Evolutionary conservation across 2,797 vertebrate species (phyloP).

Genomic region (Heliangelus exortis): DNA sequence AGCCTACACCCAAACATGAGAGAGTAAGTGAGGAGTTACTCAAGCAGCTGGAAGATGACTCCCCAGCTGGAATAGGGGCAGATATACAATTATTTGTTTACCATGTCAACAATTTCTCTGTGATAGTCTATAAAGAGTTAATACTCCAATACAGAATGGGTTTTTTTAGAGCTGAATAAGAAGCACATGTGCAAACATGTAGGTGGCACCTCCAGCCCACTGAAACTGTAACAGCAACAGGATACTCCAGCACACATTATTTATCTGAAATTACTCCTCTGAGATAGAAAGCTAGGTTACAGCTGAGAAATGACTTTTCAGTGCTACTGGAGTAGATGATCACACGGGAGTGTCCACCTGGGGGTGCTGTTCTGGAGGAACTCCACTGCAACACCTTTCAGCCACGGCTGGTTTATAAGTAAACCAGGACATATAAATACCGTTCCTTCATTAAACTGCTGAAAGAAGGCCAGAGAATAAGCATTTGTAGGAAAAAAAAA

Average conservation of each 20-base stretch:
- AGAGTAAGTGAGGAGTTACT: neutral
- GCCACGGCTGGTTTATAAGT: rapidly evolving
- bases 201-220: neutral
- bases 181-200: neutral
- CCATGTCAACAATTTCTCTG: neutral
- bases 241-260: neutral
- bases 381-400: neutral
- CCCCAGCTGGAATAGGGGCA: neutral
- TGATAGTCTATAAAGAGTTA: neutral
- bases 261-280: neutral
- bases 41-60: neutral
- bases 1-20: neutral
- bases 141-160: rapidly evolving
- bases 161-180: neutral
- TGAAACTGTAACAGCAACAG: neutral
- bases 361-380: conserved; percentile 10
- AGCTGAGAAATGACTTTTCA: rapidly evolving
- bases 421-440: neutral
- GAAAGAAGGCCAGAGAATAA: neutral
- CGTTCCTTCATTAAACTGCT: neutral
- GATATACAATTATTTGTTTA: neutral
- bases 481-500: neutral
- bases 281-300: neutral
- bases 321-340: neutral
- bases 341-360: conserved; percentile 1